phyloP scores from a whole-genome alignment of 2,113 vertebrate genomes.

The Ia io region DNA sequence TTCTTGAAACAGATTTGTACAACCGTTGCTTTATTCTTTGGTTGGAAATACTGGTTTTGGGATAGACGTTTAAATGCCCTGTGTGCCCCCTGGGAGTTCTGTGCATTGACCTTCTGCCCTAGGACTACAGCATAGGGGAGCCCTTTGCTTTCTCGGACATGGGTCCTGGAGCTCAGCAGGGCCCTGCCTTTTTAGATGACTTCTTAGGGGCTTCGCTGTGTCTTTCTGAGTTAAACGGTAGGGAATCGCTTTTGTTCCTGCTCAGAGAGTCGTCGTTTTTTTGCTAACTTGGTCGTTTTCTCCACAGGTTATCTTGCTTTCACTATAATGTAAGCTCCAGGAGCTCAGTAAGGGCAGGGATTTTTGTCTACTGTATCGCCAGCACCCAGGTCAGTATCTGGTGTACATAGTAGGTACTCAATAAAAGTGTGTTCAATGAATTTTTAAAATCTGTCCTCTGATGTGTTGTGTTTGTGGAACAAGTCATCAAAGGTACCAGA shows the following conservation, averaged over 20 bases:
- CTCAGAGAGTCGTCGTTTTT: constrained; percentile 5
- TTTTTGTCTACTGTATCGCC: background rate
- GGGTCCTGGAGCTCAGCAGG: background rate
- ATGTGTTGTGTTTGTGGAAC: background rate
- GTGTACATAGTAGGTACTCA: constrained; percentile 15
- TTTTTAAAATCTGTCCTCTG: constrained; percentile 18
- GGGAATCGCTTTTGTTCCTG: background rate
- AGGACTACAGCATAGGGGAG: background rate
- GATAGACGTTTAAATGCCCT: background rate
- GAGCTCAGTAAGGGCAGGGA: background rate
- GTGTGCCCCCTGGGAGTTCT: background rate
- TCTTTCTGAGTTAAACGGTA: background rate
- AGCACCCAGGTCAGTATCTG: background rate
- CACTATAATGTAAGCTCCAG: background rate
- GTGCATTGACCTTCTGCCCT: background rate
- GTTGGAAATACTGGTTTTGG: background rate
- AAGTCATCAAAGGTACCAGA: background rate
- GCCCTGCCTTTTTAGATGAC: background rate
- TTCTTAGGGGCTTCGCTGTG: background rate
- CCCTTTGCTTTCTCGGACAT: background rate
- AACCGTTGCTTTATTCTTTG: background rate
- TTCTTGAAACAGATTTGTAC: background rate
- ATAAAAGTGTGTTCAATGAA: constrained; percentile 52
- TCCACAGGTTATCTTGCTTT: background rate
- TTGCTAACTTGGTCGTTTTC: background rate